A percentile compares a stretch with the other conserved stretches of the same genome.
These are phyloP conservation scores for Lepisosteus oculatus DNA, from an alignment of 2,113 vertebrate species.

Conservation along the genomic window DNA sequence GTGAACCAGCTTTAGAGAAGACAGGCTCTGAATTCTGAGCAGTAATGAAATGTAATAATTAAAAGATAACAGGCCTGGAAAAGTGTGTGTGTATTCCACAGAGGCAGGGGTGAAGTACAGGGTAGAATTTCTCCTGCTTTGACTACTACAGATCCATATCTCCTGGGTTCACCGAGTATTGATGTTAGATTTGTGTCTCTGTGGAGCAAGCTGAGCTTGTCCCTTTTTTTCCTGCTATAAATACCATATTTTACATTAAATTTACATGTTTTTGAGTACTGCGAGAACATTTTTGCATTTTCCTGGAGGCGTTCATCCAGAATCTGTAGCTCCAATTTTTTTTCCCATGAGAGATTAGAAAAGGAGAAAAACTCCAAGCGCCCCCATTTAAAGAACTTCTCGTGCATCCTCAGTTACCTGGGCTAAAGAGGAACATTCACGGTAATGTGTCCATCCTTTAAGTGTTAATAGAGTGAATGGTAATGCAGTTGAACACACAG, in stretches of 20 bases:
- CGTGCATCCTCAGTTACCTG: too few species aligned
- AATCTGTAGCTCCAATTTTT: constrained; percentile 9
- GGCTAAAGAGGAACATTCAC: too few species aligned
- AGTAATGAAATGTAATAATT: constrained; percentile 47
- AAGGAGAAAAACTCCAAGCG: too few species aligned
- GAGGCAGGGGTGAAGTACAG: constrained; percentile 53
- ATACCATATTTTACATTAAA: constrained; percentile 45
- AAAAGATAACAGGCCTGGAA: constrained; percentile 49
- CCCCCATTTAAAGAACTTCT: too few species aligned
- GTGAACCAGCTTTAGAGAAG: too few species aligned
- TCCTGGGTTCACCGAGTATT: constrained; percentile 31
- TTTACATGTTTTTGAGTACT: constrained; percentile 53
- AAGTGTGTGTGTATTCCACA: constrained; percentile 46
- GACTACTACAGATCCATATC: constrained; percentile 56
- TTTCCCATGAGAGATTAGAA: too few species aligned
- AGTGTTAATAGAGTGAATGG: too few species aligned
- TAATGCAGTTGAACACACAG: too few species aligned
- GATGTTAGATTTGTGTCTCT: constrained; percentile 17
- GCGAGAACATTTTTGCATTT: background rate
- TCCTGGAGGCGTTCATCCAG: constrained; percentile 19
- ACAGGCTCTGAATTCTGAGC: background rate
- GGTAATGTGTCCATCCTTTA: too few species aligned
- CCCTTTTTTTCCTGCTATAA: constrained; percentile 50
- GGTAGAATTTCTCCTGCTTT: constrained; percentile 51
- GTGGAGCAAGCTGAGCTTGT: constrained; percentile 19